These are phyloP conservation scores for Lepeophtheirus nordmannii DNA, from an alignment of 2,888 invertebrate genomes.

Conservation along the genomic window DNA sequence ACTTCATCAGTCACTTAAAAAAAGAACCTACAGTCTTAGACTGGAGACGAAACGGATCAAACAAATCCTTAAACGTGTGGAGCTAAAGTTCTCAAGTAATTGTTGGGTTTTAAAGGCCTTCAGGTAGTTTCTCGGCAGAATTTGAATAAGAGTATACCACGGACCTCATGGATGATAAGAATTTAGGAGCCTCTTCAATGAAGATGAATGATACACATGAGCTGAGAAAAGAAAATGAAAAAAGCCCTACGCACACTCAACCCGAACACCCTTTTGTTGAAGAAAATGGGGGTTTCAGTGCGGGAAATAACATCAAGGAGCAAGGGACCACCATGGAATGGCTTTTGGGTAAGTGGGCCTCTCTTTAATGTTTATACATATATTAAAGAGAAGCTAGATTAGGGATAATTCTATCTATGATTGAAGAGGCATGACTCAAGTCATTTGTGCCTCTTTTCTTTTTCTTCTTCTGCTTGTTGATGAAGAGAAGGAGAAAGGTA, in stretches of 20 bases:
- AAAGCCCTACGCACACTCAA: not conserved
- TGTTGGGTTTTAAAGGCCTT: constrained; percentile 23
- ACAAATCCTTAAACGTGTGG: constrained; percentile 9
- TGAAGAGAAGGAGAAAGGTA: not conserved
- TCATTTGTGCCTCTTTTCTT: not conserved
- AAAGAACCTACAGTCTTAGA: constrained; percentile 6
- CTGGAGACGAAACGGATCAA: constrained; percentile 20
- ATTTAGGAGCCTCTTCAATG: no score
- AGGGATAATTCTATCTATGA: no score
- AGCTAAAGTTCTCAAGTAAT: constrained; percentile 16
- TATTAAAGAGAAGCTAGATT: no score
- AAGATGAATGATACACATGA: no score
- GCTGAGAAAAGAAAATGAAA: no score
- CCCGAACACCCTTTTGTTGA: not conserved
- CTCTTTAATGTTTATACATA: no score
- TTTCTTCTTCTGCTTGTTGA: not conserved
- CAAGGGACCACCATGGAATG: constrained; percentile 10
- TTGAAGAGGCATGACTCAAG: no score
- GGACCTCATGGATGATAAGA: no score
- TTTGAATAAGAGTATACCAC: not conserved
- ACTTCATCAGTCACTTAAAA: constrained; percentile 15
- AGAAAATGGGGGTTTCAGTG: no score
- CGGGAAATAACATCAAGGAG: constrained; percentile 12
- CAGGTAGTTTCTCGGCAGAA: constrained; percentile 15
- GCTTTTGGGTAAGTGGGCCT: constrained; percentile 10